A percentile compares a stretch with the other conserved stretches of the same genome.
Conservation (phyloP, 2,888 invertebrate species). For the Zelleria hepariella region DNA sequence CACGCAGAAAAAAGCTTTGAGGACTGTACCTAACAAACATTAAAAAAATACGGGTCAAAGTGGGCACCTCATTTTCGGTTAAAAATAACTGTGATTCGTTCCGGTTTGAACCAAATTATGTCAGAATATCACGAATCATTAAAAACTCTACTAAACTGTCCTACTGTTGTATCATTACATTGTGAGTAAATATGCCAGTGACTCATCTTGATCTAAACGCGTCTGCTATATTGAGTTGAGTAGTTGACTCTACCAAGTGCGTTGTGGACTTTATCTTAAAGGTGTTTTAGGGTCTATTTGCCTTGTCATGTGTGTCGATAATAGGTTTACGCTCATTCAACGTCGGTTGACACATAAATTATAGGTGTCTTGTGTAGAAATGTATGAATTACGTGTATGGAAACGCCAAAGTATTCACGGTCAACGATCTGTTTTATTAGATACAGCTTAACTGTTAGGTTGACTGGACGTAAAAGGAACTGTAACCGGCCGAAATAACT, state of each 20-base stretch:
- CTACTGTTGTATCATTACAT: neutral
- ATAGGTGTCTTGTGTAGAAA: neutral
- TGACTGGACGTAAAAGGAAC: neutral
- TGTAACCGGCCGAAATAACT: too few relatives aligned
- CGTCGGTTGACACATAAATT: neutral
- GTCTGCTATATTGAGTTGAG: neutral
- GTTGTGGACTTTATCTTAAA: neutral
- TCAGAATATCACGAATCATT: too few relatives aligned
- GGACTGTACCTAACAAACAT: too few relatives aligned
- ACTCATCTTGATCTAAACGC: neutral
- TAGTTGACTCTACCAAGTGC: neutral
- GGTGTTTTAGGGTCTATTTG: neutral
- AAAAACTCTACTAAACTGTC: too few relatives aligned
- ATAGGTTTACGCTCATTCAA: neutral
- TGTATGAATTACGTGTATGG: neutral
- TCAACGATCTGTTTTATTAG: too few relatives aligned
- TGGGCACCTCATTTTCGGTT: too few relatives aligned
- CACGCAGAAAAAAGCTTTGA: too few relatives aligned
- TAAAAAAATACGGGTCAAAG: too few relatives aligned
- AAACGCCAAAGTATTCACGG: neutral
- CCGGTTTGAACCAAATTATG: too few relatives aligned
- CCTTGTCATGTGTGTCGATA: neutral
- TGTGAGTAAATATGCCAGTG: neutral
- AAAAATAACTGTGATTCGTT: too few relatives aligned
- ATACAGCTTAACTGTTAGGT: too few relatives aligned